Evolutionary conservation across 2,888 invertebrate species (phyloP).

Genomic region (Myopa tessellatipennis): DNA sequence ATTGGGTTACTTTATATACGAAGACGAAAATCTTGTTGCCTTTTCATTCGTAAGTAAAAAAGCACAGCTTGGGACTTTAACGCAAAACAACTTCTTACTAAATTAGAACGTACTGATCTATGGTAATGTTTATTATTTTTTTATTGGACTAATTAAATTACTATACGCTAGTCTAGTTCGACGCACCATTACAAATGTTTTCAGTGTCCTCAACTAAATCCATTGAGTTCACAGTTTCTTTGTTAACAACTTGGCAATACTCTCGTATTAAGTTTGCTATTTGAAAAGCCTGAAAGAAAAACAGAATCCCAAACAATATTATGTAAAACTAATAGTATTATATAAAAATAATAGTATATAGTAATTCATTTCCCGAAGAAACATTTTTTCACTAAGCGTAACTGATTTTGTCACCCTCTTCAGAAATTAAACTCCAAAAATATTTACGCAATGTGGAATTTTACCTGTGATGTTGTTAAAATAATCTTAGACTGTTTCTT

Average conservation of each 20-base stretch:
- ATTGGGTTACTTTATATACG: neutral
- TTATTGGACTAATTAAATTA: constrained; percentile 18
- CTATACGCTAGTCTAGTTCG: constrained; percentile 6
- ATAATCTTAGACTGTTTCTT: constrained; percentile 94
- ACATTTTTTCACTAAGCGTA: no score
- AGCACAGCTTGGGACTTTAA: neutral
- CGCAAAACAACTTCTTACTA: no score
- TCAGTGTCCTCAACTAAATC: constrained; percentile 3
- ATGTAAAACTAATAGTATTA: no score
- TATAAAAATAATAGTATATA: no score
- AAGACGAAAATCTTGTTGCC: neutral
- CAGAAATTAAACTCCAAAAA: no score
- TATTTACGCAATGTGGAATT: neutral
- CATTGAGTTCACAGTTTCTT: constrained; percentile 16
- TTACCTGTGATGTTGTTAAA: constrained; percentile 89
- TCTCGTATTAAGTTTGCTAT: constrained; percentile 49
- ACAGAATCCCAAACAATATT: neutral
- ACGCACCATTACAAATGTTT: constrained; percentile 19
- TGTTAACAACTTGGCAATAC: constrained; percentile 43
- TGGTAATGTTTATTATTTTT: neutral
- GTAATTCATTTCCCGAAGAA: no score
- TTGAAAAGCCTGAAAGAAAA: constrained; percentile 47
- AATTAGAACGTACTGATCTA: no score
- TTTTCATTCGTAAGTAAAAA: neutral
- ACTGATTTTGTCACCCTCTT: no score